phyloP scores from a whole-genome alignment of 2,113 vertebrate species.

The Pelmatolapia mariae region DNA sequence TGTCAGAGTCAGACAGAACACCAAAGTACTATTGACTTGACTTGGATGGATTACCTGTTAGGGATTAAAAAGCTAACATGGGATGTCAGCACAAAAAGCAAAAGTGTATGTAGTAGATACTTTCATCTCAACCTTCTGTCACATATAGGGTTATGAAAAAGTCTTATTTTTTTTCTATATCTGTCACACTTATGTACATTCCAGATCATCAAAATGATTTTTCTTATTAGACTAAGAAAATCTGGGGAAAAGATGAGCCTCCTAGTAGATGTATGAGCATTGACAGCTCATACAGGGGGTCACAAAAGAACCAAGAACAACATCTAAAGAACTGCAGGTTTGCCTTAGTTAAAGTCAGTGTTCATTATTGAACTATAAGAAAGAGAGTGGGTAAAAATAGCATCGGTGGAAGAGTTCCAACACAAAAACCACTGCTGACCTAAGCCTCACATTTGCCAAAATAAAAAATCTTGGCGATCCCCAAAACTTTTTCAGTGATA shows the following conservation, averaged over 20 bases:
- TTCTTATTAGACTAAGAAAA: background rate
- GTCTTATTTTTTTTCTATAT: background rate
- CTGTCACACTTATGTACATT: background rate
- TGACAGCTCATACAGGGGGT: background rate
- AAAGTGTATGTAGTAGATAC: background rate
- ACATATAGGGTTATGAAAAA: background rate
- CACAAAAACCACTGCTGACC: background rate
- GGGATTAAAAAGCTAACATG: background rate
- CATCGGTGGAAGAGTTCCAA: background rate
- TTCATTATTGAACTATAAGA: background rate
- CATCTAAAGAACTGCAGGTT: background rate
- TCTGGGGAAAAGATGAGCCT: background rate
- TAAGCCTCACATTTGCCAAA: background rate
- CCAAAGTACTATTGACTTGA: background rate
- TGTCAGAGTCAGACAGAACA: background rate
- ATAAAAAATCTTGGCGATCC: background rate
- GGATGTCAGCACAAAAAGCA: background rate
- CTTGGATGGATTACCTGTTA: background rate
- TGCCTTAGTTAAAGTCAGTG: background rate
- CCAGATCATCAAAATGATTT: background rate
- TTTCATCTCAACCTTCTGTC: background rate
- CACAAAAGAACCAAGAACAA: background rate
- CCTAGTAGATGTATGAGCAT: background rate
- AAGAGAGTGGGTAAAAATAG: background rate
- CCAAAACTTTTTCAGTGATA: background rate